Evolutionary conservation across 2,888 invertebrate species (phyloP), one percentile per base, ranked within the genome.

Genomic region (Mechanitis mazaeus): DNA sequence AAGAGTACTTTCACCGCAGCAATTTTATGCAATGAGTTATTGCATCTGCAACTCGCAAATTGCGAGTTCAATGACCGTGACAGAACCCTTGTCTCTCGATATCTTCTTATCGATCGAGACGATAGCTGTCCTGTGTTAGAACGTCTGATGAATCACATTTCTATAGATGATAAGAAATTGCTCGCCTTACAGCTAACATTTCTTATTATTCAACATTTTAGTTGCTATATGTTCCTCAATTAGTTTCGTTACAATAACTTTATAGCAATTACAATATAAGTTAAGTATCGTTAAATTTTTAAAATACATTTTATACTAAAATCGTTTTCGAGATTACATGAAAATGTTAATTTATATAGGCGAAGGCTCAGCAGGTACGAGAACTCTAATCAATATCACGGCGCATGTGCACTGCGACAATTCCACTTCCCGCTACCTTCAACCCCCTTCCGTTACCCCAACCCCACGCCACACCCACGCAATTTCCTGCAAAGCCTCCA

Each of bases 401-500:
- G 61, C 72, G 70, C 72, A 69, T 69, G 72, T 68, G 70, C 42
- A 46, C 57, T 63, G 60, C 33, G 54, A 56, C 60, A 45, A 12
- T 33, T 61, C 55, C 46, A 45, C 55, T 46, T 12, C 58, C 56
- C 57, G 31, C 35, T 33, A 50, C 62, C 6, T 50, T 56, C 50
- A 2, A 50, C 5, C 47, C 28, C 42, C 42, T 42, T 9, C 42
- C 42, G 42, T 4, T 28, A 28, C 47, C 47, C 47, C 47, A 7
- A 50, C 28, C 47, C 50, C 50, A 31, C 42, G 42, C 42, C 42
- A 42, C 42, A 7, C 42, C 42, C 42, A 42, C 45, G 59, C 50
- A 33, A 55, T 55, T 64, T 75, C 76, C 77, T 72, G 70, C 66
- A 69, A 70, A 73, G 72, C 73, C 77, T 60, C 60, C 55, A 58